These are phyloP conservation scores for Drosophila quadrilineata DNA, from an alignment of 1,140 invertebrate genomes.

Conservation along the genomic window DNA sequence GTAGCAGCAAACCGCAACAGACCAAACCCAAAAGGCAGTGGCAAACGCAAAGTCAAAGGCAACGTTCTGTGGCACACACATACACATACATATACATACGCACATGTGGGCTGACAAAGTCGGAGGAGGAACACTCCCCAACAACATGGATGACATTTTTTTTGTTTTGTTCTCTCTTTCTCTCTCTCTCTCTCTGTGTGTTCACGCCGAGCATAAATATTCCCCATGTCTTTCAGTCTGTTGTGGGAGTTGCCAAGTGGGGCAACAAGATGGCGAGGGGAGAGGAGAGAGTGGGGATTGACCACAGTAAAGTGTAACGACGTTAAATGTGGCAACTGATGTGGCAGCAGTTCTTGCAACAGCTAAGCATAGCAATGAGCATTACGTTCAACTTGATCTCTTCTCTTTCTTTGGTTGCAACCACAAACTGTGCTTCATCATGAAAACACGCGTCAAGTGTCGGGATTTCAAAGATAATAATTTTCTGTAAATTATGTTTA, in stretches of 20 bases:
- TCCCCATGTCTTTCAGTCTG: neutral
- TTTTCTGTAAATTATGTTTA: no score
- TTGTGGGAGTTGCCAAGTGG: slow-evolving; percentile 16
- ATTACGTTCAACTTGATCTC: neutral
- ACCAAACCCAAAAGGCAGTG: slow-evolving; percentile 1
- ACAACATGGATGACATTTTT: slow-evolving; percentile 12
- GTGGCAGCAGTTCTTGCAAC: slow-evolving; percentile 2
- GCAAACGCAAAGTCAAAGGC: no score
- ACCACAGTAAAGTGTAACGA: neutral
- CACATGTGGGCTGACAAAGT: slow-evolving; percentile 40
- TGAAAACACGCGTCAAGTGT: neutral
- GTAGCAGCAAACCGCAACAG: slow-evolving; percentile 29
- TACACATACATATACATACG: slow-evolving; percentile 11
- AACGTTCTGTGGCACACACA: slow-evolving; percentile 34
- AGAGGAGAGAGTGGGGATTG: no score
- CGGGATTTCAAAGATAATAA: no score
- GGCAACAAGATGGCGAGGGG: neutral
- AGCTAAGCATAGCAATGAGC: slow-evolving; percentile 2
- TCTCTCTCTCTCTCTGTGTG: no score
- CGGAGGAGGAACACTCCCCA: neutral
- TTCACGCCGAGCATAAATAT: slow-evolving; percentile 21
- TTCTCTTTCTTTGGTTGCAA: neutral
- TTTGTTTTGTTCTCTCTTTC: no score
- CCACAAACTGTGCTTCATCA: neutral
- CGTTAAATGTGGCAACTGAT: slow-evolving; percentile 5